phyloP scores from a whole-genome alignment of 2,888 invertebrate species.

The Aspidiotus rigidus region DNA sequence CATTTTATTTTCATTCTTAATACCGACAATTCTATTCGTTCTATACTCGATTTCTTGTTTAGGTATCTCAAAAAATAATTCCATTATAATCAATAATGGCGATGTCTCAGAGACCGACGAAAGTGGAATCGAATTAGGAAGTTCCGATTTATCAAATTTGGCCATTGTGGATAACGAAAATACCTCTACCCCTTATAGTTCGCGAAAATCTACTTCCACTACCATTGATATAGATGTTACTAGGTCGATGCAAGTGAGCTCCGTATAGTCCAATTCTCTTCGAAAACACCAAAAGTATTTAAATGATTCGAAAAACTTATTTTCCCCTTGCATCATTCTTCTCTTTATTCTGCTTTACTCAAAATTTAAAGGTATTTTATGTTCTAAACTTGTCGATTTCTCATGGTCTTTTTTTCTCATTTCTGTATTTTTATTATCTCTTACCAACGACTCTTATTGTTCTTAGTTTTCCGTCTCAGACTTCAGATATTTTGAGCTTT shows the following conservation, averaged over 20 bases:
- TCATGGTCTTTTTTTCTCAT: too few species aligned
- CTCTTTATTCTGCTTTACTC: too few species aligned
- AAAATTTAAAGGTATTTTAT: too few species aligned
- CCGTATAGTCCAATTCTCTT: neutral
- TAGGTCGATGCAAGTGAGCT: slow-evolving; percentile 39
- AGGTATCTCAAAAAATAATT: slow-evolving; percentile 27
- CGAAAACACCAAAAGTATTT: too few species aligned
- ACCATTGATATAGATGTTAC: slow-evolving; percentile 36
- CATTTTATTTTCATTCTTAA: neutral
- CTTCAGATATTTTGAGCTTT: too few species aligned
- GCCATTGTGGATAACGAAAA: slow-evolving; percentile 35
- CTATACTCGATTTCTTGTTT: neutral
- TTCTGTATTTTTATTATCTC: too few species aligned
- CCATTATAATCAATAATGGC: slow-evolving; percentile 35
- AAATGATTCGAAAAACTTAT: too few species aligned
- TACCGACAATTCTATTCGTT: neutral
- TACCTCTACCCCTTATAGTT: slow-evolving; percentile 34
- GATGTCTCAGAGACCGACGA: slow-evolving; percentile 38
- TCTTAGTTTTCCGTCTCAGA: too few species aligned
- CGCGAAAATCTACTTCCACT: slow-evolving; percentile 28
- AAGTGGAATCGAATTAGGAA: slow-evolving; percentile 37
- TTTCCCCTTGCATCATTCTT: too few species aligned
- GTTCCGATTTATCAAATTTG: slow-evolving; percentile 37
- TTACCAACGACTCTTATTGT: too few species aligned
- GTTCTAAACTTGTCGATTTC: too few species aligned